A percentile compares a stretch with the other conserved stretches of the same genome.
Conservation (phyloP, 2,797 vertebrate genomes). For the Schizopygopsis pylzovi region DNA sequence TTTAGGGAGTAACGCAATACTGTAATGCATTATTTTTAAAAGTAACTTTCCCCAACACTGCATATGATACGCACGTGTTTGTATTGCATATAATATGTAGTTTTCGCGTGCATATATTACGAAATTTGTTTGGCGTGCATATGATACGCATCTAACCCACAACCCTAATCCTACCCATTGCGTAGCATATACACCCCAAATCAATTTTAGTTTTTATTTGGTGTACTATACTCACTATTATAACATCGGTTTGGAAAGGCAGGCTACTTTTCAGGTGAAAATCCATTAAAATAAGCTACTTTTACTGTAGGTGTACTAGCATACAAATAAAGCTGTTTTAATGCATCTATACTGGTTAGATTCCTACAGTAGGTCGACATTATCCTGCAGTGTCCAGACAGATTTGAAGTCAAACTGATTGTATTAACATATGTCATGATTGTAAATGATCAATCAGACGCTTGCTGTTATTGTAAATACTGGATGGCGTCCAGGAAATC, state of each 20-base stretch:
- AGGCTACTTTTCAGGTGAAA: not conserved
- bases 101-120: no score
- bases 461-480: constrained; percentile 15
- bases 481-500: constrained; percentile 10
- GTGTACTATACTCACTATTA: no score
- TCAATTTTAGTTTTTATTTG: no score
- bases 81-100: no score
- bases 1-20: no score
- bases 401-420: not conserved
- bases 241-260: not conserved
- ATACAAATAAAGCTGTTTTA: constrained; percentile 1
- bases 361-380: not conserved
- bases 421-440: constrained; percentile 8
- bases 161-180: no score
- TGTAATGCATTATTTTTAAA: no score
- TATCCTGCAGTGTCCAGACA: not conserved
- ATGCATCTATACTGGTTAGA: not conserved
- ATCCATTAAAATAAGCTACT: not conserved
- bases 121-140: no score
- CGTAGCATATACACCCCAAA: no score
- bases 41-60: no score
- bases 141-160: no score
- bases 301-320: not conserved
- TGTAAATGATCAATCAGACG: constrained; percentile 27
- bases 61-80: no score